These are phyloP conservation scores for Lethenteron reissneri DNA, from an alignment of 2,113 vertebrate species.

Conservation along the genomic window DNA sequence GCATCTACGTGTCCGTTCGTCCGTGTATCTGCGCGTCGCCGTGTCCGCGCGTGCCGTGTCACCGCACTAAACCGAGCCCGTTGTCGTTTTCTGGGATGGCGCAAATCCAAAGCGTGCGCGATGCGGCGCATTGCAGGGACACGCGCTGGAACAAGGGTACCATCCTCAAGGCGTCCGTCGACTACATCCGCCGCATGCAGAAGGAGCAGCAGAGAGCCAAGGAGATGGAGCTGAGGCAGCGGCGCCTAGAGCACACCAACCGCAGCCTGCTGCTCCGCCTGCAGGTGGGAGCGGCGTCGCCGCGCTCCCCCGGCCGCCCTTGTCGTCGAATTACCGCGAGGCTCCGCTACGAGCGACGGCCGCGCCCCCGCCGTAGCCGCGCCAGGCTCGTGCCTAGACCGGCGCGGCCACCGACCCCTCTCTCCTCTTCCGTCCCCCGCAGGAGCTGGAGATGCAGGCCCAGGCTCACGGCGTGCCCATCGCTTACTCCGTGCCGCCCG, in stretches of 20 bases:
- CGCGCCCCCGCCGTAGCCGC: no score
- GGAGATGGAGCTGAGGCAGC: conserved; percentile 47
- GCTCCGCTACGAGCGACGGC: no score
- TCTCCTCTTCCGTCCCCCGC: conserved; percentile 8
- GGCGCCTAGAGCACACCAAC: conserved; percentile 45
- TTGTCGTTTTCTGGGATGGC: no score
- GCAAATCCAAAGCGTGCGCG: no score
- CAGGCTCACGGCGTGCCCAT: conserved; percentile 33
- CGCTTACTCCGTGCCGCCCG: conserved; percentile 15
- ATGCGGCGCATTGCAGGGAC: conserved; percentile 25
- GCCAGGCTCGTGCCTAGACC: no score
- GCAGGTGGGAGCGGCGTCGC: conserved; percentile 14
- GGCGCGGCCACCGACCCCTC: no score
- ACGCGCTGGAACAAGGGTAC: conserved; percentile 74
- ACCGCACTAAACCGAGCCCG: no score
- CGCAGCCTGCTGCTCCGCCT: conserved; percentile 41
- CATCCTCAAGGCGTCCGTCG: conserved; percentile 66
- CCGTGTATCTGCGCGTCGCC: no score
- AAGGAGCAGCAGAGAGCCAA: conserved; percentile 48
- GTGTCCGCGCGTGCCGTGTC: no score
- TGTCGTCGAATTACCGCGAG: no score
- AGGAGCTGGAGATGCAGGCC: conserved; percentile 68
- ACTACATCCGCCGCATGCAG: conserved; percentile 68
- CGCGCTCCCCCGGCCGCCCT: no score
- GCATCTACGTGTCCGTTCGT: no score